Evolutionary conservation across 2,797 vertebrate genomes (phyloP), one percentile per base, ranked within the genome.

Genomic region (Schizopygopsis malacanthus): DNA sequence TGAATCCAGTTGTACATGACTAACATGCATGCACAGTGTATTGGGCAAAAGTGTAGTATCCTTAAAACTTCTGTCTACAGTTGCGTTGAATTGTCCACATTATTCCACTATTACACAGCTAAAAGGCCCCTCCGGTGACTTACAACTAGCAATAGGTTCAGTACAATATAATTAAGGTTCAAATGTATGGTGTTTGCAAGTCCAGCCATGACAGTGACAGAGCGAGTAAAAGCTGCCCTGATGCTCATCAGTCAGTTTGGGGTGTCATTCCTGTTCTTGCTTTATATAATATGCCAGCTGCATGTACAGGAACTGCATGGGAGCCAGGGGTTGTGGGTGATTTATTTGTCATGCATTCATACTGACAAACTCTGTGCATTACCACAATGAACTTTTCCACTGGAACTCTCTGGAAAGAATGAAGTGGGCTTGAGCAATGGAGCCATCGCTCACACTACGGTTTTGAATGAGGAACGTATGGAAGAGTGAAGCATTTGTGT

Each of bases 301-400:
- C 84, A 52, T 84, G 81, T 88, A 72, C 52, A 83, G 63, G 28
- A 85, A 82, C 70, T 85, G 79, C 82, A 85, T 88, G 87, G 78
- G 37, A 78, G 65, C 18, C 69, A 63, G 56, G 54, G 82, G 56
- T 78, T 6, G 59, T 11, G 33, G 52, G 10, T 89, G 89, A 91
- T 89, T 89, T 89, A 90, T 89, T 85, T 76, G 87, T 87, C 89
- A 90, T 87, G 89, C 88, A 84, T 89, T 89, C 70, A 50, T 79
- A 84, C 84, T 79, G 83, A 86, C 78, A 67, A 86, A 84, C 54
- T 83, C 50, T 71, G 41, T 78, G 82, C 78, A 85, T 84, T 88
- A 89, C 88, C 87, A 89, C 84, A 72, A 52, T 43, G 61, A 78
- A 61, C 77, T 81, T 86, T 81, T 90, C 76, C 84, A 69, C 86